Conservation (phyloP, 2,113 vertebrate species). For the Petaurus breviceps region DNA sequence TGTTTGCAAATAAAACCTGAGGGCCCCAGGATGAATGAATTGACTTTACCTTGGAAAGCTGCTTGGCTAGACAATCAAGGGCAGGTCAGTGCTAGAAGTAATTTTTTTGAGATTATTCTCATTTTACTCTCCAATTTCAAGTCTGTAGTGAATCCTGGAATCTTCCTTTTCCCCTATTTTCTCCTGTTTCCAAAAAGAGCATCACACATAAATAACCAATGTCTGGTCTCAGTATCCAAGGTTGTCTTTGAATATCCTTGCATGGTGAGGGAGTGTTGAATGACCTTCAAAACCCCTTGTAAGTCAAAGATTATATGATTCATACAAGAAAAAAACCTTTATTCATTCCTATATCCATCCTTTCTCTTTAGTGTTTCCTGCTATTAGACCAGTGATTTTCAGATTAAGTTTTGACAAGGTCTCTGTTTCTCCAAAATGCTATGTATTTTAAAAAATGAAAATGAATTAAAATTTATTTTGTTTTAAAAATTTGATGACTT, state of each 20-base stretch:
- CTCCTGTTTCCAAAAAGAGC: not conserved
- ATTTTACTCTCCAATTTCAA: not conserved
- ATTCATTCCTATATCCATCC: not conserved
- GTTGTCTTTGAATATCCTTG: not conserved
- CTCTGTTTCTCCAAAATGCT: not conserved
- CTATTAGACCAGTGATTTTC: not conserved
- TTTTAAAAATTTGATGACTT: not conserved
- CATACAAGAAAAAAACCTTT: not conserved
- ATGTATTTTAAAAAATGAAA: not conserved
- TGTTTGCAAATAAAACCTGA: conserved; percentile 16
- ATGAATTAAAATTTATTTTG: not conserved
- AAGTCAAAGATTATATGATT: not conserved
- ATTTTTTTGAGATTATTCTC: not conserved
- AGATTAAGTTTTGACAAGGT: not conserved
- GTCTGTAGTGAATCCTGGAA: not conserved
- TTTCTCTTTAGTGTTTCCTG: not conserved
- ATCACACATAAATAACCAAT: not conserved
- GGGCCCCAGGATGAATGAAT: conserved; percentile 2
- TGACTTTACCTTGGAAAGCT: not conserved
- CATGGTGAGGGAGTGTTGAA: not conserved
- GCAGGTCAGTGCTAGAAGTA: not conserved
- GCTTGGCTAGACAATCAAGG: conserved; percentile 2
- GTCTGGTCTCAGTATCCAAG: not conserved
- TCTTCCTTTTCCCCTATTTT: not conserved
- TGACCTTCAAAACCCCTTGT: not conserved